Base-by-base conservation (phyloP, 1,140 invertebrate genomes). In the Phocides pigmalion region DNA sequence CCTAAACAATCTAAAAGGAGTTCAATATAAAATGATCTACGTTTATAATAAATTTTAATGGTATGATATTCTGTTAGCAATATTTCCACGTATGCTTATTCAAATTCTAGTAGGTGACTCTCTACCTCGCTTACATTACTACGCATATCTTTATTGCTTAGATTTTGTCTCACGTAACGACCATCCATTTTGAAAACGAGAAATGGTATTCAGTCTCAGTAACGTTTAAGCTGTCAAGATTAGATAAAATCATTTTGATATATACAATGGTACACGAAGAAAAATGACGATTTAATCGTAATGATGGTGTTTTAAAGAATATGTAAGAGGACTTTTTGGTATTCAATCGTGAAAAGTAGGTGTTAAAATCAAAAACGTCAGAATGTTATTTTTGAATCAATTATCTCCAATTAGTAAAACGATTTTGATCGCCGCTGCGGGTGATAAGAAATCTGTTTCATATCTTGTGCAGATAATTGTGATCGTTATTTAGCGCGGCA, bases 171-270 rank as follows among this genome's bases (percentile, higher is more conserved):
- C 16, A 19, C 41, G 41, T 19, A 44, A 5, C 2, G 2, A 19
- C 41, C 41, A 44, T 44, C 41, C 32, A 44, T 11, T 44, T 44
- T 19, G 41, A 11, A 11, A 44, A 44, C 19, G 16, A 16, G 41
- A 44, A 44, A 44, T 19, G 41, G 0, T 9, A 44, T 44, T 19
- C 16, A 19, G 16, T 44, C 41, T 44, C 19, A 11, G 16, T 19
- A 8, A 44, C 41, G 11, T 19, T 19, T 3, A 32, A 17, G 20
- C 6, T 35, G n/a, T 35, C n/a, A 8, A 35, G 11, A 35, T 35
- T 1, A 12, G 11, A 9, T 32, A 32, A 32, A 35, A 35, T 35
- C 32, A 12, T 35, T 35, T 35, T 0, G 4, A 11, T n/a, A 35
- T 35, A n/a, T 35, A 2, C n/a, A 35, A 35, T 35, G 32, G 28